Base-by-base conservation (phyloP, 1,140 invertebrate genomes). In the Reticulitermes speratus region DNA sequence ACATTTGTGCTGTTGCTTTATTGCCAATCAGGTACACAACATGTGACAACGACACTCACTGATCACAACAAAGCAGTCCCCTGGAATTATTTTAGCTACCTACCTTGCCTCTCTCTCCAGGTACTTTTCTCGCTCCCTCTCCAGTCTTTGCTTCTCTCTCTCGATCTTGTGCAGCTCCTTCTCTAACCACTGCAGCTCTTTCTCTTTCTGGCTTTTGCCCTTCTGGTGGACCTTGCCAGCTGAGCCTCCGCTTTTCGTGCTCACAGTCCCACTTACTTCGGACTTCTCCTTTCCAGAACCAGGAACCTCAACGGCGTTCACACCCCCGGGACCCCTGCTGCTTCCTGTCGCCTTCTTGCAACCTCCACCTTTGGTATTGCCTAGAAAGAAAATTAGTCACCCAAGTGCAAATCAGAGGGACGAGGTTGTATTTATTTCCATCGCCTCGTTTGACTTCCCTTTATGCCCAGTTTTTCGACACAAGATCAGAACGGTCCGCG, bases 111-210 rank as follows among this genome's bases (percentile, higher is more conserved):
- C 94, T 88, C 93, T 90, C 89, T 95, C 93, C 83, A 93, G 89
- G 87, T 93, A 93, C 87, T 95, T 94, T 85, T 93, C 92, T 87
- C 92, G 91, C 88, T 94, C 93, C 84, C 91, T 91, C 87, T 94
- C 93, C 84, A 95, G 89, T 84, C 94, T 91, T 87, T 92, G 91
- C 88, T 94, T 94, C 88, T 94, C 94, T 88, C 91, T 90, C 89
- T 95, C 94, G 16, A 95, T 93, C 89, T 94, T 94, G 25, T 92
- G 91, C 25, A 94, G 89, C 87, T 95, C 94, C 86, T 93, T 93
- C 87, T 93, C 93, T 85, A 94, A 90, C 91, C 91, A 92, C 48
- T 92, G 91, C 84, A 95, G 90, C 87, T 94, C 94, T 85, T 91
- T 91, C 85, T 92, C 91, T 82, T 90, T 90, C n/a, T 89, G 89